These are phyloP conservation scores for Synergus japonicus DNA, from an alignment of 2,888 invertebrate species.

Conservation along the genomic window DNA sequence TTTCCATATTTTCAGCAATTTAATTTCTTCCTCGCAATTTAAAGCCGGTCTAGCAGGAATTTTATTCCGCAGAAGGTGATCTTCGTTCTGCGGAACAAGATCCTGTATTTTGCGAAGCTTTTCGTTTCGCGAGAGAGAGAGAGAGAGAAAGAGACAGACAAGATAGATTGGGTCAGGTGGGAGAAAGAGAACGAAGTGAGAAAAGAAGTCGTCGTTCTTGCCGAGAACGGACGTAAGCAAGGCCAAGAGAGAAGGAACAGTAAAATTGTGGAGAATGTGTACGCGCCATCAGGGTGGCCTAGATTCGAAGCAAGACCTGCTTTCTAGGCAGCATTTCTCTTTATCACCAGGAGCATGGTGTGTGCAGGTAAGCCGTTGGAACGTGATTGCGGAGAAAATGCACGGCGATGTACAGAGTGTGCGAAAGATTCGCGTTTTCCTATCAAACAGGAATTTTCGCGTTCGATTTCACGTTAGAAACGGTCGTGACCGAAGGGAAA, in stretches of 20 bases:
- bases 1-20: not conserved
- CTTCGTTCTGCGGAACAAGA: slow-evolving; percentile 25
- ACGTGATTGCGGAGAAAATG: slow-evolving; percentile 67
- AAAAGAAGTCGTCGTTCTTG: slow-evolving; percentile 42
- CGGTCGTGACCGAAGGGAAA: slow-evolving; percentile 21
- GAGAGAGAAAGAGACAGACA: slow-evolving; percentile 40
- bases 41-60: slow-evolving; percentile 18
- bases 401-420: slow-evolving; percentile 45
- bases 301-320: slow-evolving; percentile 76
- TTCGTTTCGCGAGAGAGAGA: slow-evolving; percentile 40
- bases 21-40: slow-evolving; percentile 13
- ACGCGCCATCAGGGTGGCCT: slow-evolving; percentile 75
- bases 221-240: slow-evolving; percentile 61
- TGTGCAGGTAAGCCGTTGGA: slow-evolving; percentile 65
- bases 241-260: slow-evolving; percentile 69
- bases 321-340: slow-evolving; percentile 78
- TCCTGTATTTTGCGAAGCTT: slow-evolving; percentile 12
- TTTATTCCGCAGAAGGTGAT: slow-evolving; percentile 31
- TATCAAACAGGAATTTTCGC: slow-evolving; percentile 37
- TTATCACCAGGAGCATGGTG: slow-evolving; percentile 72
- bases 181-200: slow-evolving; percentile 42
- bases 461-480: slow-evolving; percentile 36
- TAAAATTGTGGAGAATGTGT: slow-evolving; percentile 75
- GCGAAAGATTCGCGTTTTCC: slow-evolving; percentile 38
- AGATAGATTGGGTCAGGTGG: slow-evolving; percentile 38